These are phyloP conservation scores for Crossocerus cetratus DNA, from an alignment of 2,888 invertebrate species.

Conservation along the genomic window DNA sequence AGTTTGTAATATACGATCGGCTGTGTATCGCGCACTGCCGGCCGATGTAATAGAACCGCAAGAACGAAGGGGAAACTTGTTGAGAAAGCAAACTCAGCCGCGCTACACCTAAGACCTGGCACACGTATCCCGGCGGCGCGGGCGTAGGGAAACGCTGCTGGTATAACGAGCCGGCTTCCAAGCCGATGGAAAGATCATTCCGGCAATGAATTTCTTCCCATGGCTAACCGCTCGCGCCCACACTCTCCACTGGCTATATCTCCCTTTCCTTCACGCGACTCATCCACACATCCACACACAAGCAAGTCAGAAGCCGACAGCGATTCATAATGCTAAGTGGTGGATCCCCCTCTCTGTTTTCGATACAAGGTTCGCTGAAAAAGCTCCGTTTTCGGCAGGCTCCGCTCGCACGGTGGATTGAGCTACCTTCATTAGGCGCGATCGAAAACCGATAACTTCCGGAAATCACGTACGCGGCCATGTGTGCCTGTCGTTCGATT, in stretches of 20 bases:
- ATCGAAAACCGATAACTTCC: slow-evolving; percentile 49
- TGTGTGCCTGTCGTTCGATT: slow-evolving; percentile 19
- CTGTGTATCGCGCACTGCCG: slow-evolving; percentile 45
- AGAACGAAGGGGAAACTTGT: slow-evolving; percentile 54
- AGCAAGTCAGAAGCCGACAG: not conserved
- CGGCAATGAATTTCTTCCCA: not conserved
- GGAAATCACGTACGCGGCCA: slow-evolving; percentile 33
- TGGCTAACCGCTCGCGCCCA: not conserved
- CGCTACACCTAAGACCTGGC: slow-evolving; percentile 38
- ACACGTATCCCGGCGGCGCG: no score
- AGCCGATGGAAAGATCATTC: no score
- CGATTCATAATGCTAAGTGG: slow-evolving; percentile 15
- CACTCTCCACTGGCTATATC: not conserved
- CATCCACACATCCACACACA: no score
- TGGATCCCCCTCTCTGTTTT: slow-evolving; percentile 6
- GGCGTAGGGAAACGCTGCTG: slow-evolving; percentile 22
- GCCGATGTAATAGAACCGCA: slow-evolving; percentile 52
- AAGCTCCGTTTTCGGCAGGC: slow-evolving; percentile 9
- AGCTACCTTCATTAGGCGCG: slow-evolving; percentile 31
- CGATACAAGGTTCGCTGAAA: slow-evolving; percentile 12
- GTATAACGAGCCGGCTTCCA: slow-evolving; percentile 8
- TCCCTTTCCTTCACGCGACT: not conserved
- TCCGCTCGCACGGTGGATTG: slow-evolving; percentile 14
- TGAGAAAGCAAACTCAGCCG: slow-evolving; percentile 44
- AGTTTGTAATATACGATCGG: slow-evolving; percentile 60